Percentiles rank a stretch among this genome's conserved stretches.
phyloP scores from a whole-genome alignment of 2,113 vertebrate genomes.

The Salvator merianae region DNA sequence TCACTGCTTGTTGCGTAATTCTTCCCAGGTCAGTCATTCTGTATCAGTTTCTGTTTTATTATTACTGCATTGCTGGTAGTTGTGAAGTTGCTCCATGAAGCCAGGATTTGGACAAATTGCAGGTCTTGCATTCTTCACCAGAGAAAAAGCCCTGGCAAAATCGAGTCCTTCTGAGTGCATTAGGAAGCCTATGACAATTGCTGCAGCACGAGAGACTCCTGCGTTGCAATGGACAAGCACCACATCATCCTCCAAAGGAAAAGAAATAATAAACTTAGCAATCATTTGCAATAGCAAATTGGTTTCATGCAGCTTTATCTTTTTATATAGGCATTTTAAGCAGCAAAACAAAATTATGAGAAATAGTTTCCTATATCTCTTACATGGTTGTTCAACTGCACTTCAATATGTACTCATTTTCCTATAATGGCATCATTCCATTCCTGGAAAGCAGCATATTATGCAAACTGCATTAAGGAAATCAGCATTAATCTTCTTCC shows the following conservation, averaged over 20 bases:
- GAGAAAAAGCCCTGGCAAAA: constrained; percentile 83
- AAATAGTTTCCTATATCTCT: not conserved
- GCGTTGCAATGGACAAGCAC: constrained; percentile 95
- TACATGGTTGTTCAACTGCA: too few relatives aligned
- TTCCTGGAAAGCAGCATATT: too few relatives aligned
- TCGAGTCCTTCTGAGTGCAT: constrained; percentile 86
- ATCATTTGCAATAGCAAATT: not conserved
- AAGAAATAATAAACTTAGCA: not conserved
- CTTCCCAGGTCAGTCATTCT: constrained; percentile 39
- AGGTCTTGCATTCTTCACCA: constrained; percentile 88
- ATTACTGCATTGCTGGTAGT: constrained; percentile 74
- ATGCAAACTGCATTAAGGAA: too few relatives aligned
- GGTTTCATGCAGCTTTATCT: not conserved
- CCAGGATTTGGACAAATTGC: constrained; percentile 88
- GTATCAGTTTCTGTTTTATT: constrained; percentile 54
- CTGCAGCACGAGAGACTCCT: constrained; percentile 89
- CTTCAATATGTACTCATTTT: too few relatives aligned
- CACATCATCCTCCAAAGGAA: constrained; percentile 82
- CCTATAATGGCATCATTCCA: too few relatives aligned
- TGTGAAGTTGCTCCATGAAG: constrained; percentile 92
- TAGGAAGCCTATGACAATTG: constrained; percentile 89
- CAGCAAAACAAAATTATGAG: not conserved
- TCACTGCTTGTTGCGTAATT: not conserved
- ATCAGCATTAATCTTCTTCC: too few relatives aligned
- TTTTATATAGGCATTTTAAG: not conserved